Percentiles rank a stretch among this genome's conserved stretches.
These are phyloP conservation scores for Cyrtonyx montezumae DNA, from an alignment of 2,113 vertebrate species.

Conservation along the genomic window DNA sequence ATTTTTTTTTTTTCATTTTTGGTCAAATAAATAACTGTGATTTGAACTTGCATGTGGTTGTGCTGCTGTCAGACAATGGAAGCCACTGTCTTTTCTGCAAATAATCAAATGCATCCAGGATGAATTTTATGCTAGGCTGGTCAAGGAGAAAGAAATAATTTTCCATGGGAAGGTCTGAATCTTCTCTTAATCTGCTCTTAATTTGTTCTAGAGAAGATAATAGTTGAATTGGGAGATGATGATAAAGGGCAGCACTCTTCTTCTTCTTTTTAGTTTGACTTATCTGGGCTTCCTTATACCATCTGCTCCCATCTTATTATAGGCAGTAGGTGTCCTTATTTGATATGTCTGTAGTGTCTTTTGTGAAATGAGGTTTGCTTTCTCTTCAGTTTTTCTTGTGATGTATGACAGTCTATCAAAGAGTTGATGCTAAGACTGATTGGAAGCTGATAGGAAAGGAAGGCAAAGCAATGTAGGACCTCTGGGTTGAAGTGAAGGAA, in stretches of 20 bases:
- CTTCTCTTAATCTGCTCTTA: neutral
- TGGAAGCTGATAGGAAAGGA: neutral
- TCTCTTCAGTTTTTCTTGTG: accelerated
- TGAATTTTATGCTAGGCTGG: neutral
- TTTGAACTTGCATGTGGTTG: neutral
- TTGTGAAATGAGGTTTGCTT: neutral
- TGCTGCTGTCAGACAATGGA: neutral
- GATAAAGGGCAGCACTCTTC: neutral
- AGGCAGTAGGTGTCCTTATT: neutral
- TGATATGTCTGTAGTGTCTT: neutral
- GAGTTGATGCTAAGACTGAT: neutral
- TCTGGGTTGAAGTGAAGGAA: neutral
- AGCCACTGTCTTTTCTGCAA: neutral
- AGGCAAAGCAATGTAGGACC: neutral
- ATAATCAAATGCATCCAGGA: neutral
- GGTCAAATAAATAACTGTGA: neutral
- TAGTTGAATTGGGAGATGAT: neutral
- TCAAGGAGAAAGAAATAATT: neutral
- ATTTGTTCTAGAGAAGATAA: neutral
- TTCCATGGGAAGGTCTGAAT: neutral
- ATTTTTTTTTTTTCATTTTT: no score
- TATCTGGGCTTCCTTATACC: neutral
- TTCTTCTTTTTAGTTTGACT: neutral
- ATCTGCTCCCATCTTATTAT: neutral
- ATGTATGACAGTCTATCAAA: neutral